phyloP scores from a whole-genome alignment of 2,888 invertebrate genomes.

The Nephrocerus scutellatus region DNA sequence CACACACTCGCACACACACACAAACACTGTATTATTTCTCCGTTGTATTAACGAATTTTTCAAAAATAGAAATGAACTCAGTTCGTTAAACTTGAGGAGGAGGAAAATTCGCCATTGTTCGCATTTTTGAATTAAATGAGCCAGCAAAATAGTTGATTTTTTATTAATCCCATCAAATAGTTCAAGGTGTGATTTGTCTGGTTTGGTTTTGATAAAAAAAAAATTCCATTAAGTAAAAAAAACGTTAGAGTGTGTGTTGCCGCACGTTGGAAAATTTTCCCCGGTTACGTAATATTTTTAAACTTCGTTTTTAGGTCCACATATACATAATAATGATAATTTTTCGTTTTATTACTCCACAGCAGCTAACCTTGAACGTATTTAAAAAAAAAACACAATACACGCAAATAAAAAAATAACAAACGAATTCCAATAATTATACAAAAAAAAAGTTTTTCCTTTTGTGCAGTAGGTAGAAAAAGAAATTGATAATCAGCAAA shows the following conservation, averaged over 20 bases:
- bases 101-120: constrained; percentile 25
- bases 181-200: too few relatives aligned
- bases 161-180: constrained; percentile 2
- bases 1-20: not conserved
- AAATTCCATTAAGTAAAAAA: constrained; percentile 17
- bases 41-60: constrained; percentile 25
- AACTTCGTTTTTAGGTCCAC: too few relatives aligned
- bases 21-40: not conserved
- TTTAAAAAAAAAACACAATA: too few relatives aligned
- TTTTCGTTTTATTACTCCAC: constrained; percentile 1
- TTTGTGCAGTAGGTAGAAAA: constrained; percentile 15
- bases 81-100: constrained; percentile 47
- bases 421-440: too few relatives aligned
- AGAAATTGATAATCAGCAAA: constrained; percentile 28
- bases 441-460: too few relatives aligned
- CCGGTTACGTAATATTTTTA: too few relatives aligned
- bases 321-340: too few relatives aligned
- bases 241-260: constrained; percentile 13
- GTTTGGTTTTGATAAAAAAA: too few relatives aligned
- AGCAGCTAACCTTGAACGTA: not conserved
- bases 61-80: constrained; percentile 50
- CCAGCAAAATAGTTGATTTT: constrained; percentile 7
- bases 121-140: too few relatives aligned
- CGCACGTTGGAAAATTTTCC: constrained; percentile 16
- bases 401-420: too few relatives aligned